A percentile compares a stretch with the other conserved stretches of the same genome.
Conservation (phyloP, 2,113 vertebrate genomes). For the Osmerus mordax region DNA sequence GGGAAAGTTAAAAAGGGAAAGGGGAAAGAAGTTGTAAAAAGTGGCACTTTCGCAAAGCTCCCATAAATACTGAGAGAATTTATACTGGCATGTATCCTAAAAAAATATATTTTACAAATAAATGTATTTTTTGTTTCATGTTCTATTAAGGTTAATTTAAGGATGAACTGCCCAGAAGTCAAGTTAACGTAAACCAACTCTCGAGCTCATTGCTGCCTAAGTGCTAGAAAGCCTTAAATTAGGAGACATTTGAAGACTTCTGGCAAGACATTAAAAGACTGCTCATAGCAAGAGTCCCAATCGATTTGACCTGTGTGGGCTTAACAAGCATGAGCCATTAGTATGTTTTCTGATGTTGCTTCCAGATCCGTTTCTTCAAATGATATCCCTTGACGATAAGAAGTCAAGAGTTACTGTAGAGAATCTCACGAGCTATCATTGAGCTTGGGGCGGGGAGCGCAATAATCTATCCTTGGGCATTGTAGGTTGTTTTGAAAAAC, state of each 20-base stretch:
- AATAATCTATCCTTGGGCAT: conserved; percentile 66
- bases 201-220: conserved; percentile 48
- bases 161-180: conserved; percentile 29
- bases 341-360: conserved; percentile 61
- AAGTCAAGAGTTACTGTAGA: conserved; percentile 39
- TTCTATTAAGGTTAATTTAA: conserved; percentile 33
- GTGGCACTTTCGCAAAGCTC: background rate
- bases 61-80: conserved; percentile 13
- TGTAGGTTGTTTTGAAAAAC: conserved; percentile 13
- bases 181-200: conserved; percentile 52
- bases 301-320: conserved; percentile 75
- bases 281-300: conserved; percentile 61
- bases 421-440: conserved; percentile 43
- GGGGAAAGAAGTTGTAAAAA: background rate
- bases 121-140: conserved; percentile 15
- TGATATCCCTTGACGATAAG: conserved; percentile 59
- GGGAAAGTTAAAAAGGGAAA: background rate
- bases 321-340: conserved; percentile 65
- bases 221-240: conserved; percentile 66
- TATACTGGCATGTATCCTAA: conserved; percentile 3
- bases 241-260: conserved; percentile 63
- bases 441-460: conserved; percentile 36
- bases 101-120: background rate
- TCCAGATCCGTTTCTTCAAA: conserved; percentile 66
- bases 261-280: conserved; percentile 67